phyloP scores from a whole-genome alignment of 2,888 invertebrate species.

The Hybos culiciformis region DNA sequence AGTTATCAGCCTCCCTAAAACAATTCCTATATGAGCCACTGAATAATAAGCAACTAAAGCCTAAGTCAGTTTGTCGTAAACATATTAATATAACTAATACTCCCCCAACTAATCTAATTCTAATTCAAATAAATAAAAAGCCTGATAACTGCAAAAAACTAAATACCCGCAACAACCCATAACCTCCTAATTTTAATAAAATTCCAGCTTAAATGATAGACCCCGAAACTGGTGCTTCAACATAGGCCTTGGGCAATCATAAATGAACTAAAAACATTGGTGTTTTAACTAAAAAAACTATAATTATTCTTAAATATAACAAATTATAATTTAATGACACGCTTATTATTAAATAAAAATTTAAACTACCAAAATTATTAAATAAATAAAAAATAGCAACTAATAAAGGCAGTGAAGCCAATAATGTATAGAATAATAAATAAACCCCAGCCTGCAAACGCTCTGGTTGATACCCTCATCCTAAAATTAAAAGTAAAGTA shows the following conservation, averaged over 20 bases:
- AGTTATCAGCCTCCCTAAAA: slow-evolving; percentile 43
- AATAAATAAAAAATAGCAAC: slow-evolving; percentile 25
- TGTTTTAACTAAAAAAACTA: slow-evolving; percentile 57
- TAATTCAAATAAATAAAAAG: slow-evolving; percentile 39
- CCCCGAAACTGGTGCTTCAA: slow-evolving; percentile 56
- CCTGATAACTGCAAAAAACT: slow-evolving; percentile 37
- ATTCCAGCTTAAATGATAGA: slow-evolving; percentile 62
- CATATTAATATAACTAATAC: slow-evolving; percentile 49
- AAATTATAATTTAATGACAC: slow-evolving; percentile 31
- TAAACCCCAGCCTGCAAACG: slow-evolving; percentile 51
- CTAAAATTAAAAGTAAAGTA: slow-evolving; percentile 50
- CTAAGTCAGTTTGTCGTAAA: slow-evolving; percentile 54
- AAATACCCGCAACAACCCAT: slow-evolving; percentile 48
- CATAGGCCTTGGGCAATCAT: slow-evolving; percentile 61
- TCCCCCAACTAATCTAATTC: slow-evolving; percentile 43
- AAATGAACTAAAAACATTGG: slow-evolving; percentile 57
- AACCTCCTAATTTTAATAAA: slow-evolving; percentile 58
- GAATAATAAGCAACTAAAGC: slow-evolving; percentile 57
- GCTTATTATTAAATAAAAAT: slow-evolving; percentile 41
- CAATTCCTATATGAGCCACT: slow-evolving; percentile 53
- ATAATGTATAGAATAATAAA: slow-evolving; percentile 57
- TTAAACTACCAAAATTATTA: slow-evolving; percentile 35
- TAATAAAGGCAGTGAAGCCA: slow-evolving; percentile 44
- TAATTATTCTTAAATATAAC: slow-evolving; percentile 42
- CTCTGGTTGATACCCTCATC: slow-evolving; percentile 54